These are phyloP conservation scores for Xenentodon cancila DNA, from an alignment of 2,797 vertebrate genomes.

Conservation along the genomic window DNA sequence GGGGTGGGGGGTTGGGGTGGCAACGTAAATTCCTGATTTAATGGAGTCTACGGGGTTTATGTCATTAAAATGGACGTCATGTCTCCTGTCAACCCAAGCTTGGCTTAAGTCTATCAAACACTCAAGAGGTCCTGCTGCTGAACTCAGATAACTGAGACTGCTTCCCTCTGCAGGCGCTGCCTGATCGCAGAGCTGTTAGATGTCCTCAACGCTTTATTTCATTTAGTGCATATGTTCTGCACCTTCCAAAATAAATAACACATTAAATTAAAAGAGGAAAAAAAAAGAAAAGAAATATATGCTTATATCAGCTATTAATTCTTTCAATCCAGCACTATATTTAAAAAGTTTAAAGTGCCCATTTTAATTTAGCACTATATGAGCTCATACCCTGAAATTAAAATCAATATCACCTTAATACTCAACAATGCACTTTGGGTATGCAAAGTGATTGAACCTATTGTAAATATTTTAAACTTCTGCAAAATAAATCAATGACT, in stretches of 20 bases:
- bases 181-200: slow-evolving; percentile 4
- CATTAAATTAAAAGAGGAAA: background rate
- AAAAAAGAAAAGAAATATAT: background rate
- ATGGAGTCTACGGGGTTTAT: slow-evolving; percentile 41
- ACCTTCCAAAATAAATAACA: slow-evolving; percentile 24
- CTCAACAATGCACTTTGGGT: slow-evolving; percentile 8
- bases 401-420: slow-evolving; percentile 29
- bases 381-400: background rate
- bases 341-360: too few species aligned
- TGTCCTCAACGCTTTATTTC: slow-evolving; percentile 25
- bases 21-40: slow-evolving; percentile 22
- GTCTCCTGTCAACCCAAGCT: slow-evolving; percentile 57
- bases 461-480: background rate
- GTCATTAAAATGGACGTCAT: slow-evolving; percentile 51
- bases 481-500: slow-evolving; percentile 1
- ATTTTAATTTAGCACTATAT: too few species aligned
- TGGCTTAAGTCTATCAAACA: slow-evolving; percentile 31
- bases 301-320: too few species aligned
- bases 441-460: slow-evolving; percentile 14
- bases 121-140: slow-evolving; percentile 9
- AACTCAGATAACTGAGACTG: background rate
- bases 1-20: slow-evolving; percentile 1
- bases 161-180: background rate
- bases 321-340: too few species aligned
- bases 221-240: slow-evolving; percentile 10